A percentile compares a stretch with the other conserved stretches of the same genome.
Conservation (phyloP, 2,888 invertebrate genomes). For the Leucophenga maculata region DNA sequence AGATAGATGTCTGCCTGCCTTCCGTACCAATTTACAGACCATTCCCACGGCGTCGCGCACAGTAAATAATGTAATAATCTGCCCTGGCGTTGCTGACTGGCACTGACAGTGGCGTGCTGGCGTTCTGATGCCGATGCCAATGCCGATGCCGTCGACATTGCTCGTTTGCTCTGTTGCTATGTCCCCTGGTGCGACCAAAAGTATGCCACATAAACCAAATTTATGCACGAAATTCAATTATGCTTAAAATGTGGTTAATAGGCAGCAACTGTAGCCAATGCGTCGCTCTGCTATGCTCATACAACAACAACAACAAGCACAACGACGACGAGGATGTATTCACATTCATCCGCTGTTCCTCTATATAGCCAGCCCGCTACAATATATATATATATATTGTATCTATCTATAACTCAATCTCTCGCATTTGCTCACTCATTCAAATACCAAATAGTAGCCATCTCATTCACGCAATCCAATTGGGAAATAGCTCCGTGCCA, state of each 20-base stretch:
- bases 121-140: no score
- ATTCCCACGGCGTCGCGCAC: slow-evolving; percentile 36
- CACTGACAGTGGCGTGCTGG: neutral
- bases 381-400: slow-evolving; percentile 34
- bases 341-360: no score
- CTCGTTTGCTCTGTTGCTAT: slow-evolving; percentile 46
- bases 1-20: neutral
- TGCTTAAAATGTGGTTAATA: slow-evolving; percentile 64
- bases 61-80: slow-evolving; percentile 65
- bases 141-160: neutral
- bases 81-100: slow-evolving; percentile 34
- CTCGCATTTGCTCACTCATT: slow-evolving; percentile 14
- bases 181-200: slow-evolving; percentile 42
- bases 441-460: neutral
- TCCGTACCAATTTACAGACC: neutral
- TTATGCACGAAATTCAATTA: slow-evolving; percentile 64
- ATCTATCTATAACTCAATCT: slow-evolving; percentile 31
- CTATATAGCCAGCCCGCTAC: slow-evolving; percentile 19
- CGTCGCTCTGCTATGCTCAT: neutral
- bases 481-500: slow-evolving; percentile 17
- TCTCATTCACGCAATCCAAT: slow-evolving; percentile 4
- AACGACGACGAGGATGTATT: slow-evolving; percentile 33
- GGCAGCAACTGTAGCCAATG: slow-evolving; percentile 48
- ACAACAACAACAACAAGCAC: slow-evolving; percentile 47
- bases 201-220: slow-evolving; percentile 61